Evolutionary conservation across 2,888 invertebrate species (phyloP), one percentile per base, ranked within the genome.

Genomic region (Dioctria rufipes): DNA sequence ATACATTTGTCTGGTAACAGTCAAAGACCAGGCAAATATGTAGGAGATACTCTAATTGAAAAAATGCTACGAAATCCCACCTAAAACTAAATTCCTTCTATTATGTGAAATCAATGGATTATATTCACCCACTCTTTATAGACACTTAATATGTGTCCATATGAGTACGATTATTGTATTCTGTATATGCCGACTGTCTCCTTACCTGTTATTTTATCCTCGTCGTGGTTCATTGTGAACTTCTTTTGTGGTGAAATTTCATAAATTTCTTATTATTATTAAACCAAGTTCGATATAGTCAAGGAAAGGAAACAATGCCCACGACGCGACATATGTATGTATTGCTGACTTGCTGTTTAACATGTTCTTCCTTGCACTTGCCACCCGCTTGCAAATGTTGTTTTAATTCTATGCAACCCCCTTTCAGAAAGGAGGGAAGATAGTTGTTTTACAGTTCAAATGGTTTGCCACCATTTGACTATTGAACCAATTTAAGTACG

Each of bases 201-300:
- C 3, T 54, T 54, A 54, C 54, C 54, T 54, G 54, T 54, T 46
- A 46, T 1, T 46, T 46, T 25, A 9, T 5, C 51, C 69, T 39
- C 67, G 67, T 2, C 13, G 39, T 51, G 37, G 69, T 69, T 69
- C 69, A 69, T 69, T 69, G 49, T 37, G 39, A 69, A 69, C 49
- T 51, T 69, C 49, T 69, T 51, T 69, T 69, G 39, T 51, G 51
- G 51, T 39, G 43, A 69, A 51, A 39, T 51, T 51, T 51, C 51
- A 69, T 69, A 51, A 51, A 69, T 69, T 69, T 69, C 49, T 69
- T 25, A 69, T 69, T 25, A 25, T 25, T 69, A 37, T 69, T 49
- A 49, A 69, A 69, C 69, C 51, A 69, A 51, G 49, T 3, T 51
- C 54, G n/a, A 54, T n/a, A n/a, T 25, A 25, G 25, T 25, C 25